Base-by-base conservation (phyloP, 2,888 invertebrate genomes). In the Silvanus unidentatus region DNA sequence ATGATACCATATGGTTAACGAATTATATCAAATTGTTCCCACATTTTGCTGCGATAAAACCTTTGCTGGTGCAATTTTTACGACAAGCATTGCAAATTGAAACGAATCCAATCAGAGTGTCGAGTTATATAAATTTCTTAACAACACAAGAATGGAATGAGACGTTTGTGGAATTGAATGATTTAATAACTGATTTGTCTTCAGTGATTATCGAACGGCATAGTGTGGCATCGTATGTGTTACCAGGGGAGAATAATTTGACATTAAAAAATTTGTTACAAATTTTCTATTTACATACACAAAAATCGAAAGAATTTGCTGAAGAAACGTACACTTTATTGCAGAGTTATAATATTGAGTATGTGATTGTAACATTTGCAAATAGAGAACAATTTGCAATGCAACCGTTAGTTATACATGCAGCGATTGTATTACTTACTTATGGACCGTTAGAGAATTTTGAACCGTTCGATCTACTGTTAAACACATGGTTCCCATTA, bases 151-250 rank as follows among this genome's bases (percentile, higher is more conserved):
- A 86, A 1, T 68, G 73, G 14, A 78, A 81, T 44, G 83, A 84
- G 63, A 74, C 80, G 2, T 76, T 85, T 1, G 77, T 79, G 1
- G 83, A 85, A 48, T 73, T 86, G 60, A 76, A 82, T 36, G 85
- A 85, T 57, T 72, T 86, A 39, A 82, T 72, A 22, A 78, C 84
- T 72, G 95, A 95, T 68, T 80, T 96, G 67, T 88, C 92, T 9
- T 92, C 93, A 56, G 74, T 95, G 56, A 86, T 96, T 49, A 94
- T 96, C 44, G 95, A 96, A 71, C 77, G 96, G 12, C 86, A 87
- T 50, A 88, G 88, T 5, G 86, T 96, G 60, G 85, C 91, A 60
- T 82, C 84, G 39, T 86, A 87, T 52, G 85, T 94, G 52, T 45
- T 66, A 16, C 70, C 69, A 1, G 70, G 70, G 2, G 65, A 66